Base-by-base conservation (phyloP, 2,888 invertebrate genomes). In the Danaus chrysippus region DNA sequence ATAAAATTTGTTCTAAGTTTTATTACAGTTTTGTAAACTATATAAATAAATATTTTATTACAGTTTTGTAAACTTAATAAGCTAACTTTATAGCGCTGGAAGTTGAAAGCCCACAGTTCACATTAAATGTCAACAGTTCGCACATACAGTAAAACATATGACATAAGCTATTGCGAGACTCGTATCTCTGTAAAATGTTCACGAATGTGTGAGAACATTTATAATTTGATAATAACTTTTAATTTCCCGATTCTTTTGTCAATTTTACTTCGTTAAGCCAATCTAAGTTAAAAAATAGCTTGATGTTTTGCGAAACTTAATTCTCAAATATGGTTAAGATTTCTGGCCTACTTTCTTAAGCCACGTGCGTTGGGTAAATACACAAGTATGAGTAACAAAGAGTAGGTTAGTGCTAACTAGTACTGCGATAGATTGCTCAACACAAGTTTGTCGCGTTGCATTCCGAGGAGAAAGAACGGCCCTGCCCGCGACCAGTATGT, bases 401-500 rank as follows among this genome's bases (percentile, higher is more conserved):
- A 68, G 66, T 61, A 63, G 62, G 61, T 57, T 63, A 57, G 57
- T 55, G 56, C 59, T 60, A 63, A 62, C 63, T 61, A 55, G 64
- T 62, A 56, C 55, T 64, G 58, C 61, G 56, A 67, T 46, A 44
- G 55, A 57, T 71, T 71, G 68, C 73, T 60, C 68, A 76, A 74
- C 70, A 59, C 68, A 57, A 66, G 68, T 72, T 72, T 71, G 73
- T 75, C 71, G 71, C 71, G 76, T 78, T 75, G 75, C 83, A 84
- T 87, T 84, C 83, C 78, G 73, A 67, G 73, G 82, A 83, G 86
- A 86, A 85, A 87, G 84, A 87, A 75, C 77, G 79, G 82, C 81
- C 82, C 80, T 84, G 80, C 74, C 79, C 74, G 72, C 72, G 76
- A 78, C 79, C 74, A 72, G 78, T 77, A 68, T 67, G 65, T 88